Conservation (phyloP, 2,113 vertebrate genomes). For the Numida meleagris region DNA sequence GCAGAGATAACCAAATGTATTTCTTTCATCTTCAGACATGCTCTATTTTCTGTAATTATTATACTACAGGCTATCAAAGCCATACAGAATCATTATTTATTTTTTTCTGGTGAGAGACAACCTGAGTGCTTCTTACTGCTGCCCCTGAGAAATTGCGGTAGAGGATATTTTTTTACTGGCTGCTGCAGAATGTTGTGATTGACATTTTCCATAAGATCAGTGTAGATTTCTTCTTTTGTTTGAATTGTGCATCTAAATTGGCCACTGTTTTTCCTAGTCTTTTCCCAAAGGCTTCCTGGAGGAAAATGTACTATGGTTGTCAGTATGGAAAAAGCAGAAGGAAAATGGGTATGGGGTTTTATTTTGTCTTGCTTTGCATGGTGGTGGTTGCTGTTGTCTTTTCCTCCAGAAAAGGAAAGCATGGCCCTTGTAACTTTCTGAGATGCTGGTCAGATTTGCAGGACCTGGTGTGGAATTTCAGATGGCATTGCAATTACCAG, state of each 20-base stretch:
- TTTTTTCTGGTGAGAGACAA: not conserved
- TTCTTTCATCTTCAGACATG: not conserved
- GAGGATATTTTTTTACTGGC: not conserved
- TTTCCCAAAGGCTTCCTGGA: not conserved
- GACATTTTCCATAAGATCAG: not conserved
- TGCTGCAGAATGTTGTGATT: not conserved
- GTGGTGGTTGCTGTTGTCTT: not conserved
- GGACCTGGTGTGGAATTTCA: not conserved
- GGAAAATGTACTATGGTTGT: not conserved
- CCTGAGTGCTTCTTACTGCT: not conserved
- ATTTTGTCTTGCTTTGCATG: not conserved
- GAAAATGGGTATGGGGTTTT: not conserved
- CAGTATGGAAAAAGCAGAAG: not conserved
- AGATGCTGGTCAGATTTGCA: not conserved
- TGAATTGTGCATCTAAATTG: not conserved
- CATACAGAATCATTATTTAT: not conserved
- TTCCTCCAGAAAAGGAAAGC: not conserved
- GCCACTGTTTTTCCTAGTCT: not conserved
- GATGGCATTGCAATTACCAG: not conserved
- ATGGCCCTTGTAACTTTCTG: not conserved
- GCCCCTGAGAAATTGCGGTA: not conserved
- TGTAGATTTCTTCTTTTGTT: not conserved
- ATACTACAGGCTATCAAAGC: not conserved
- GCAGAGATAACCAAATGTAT: not conserved
- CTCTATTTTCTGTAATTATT: constrained; percentile 9